A percentile compares a stretch with the other conserved stretches of the same genome.
These are phyloP conservation scores for Iphiclides podalirius DNA, from an alignment of 2,888 invertebrate species.

Conservation along the genomic window DNA sequence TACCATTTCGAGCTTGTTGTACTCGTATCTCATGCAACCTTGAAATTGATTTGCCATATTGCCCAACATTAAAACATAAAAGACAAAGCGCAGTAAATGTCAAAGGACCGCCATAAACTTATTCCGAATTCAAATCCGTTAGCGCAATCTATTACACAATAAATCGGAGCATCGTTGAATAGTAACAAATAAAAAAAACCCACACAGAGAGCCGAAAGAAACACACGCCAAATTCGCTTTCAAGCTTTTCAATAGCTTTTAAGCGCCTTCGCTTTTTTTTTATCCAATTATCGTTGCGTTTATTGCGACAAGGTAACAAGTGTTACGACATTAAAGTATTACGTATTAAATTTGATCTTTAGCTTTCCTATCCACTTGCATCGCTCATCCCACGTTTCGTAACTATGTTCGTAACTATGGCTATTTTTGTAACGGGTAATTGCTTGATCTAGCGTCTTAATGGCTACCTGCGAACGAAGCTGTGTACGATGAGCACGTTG, in stretches of 20 bases:
- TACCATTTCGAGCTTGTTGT: too few relatives aligned
- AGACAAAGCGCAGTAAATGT: neutral
- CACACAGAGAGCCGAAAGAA: neutral
- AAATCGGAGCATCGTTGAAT: neutral
- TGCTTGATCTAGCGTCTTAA: constrained; percentile 21
- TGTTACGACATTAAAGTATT: constrained; percentile 14
- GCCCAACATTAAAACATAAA: too few relatives aligned
- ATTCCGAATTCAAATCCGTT: neutral
- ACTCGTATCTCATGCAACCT: too few relatives aligned
- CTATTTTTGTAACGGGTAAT: constrained; percentile 16
- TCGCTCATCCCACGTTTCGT: constrained; percentile 20
- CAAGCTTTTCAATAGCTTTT: constrained; percentile 9
- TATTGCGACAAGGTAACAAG: constrained; percentile 6
- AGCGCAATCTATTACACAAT: neutral
- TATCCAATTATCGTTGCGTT: constrained; percentile 6
- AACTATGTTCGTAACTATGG: constrained; percentile 19
- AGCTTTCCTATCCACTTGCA: constrained; percentile 14
- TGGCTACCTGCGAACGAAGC: constrained; percentile 9
- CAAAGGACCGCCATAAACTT: neutral
- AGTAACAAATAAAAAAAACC: neutral
- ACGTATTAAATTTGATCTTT: constrained; percentile 22
- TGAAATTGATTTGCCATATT: too few relatives aligned
- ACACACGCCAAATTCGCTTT: neutral
- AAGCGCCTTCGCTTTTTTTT: constrained; percentile 9
- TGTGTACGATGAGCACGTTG: constrained; percentile 2